These are phyloP conservation scores for Colossoma macropomum DNA, from an alignment of 2,113 vertebrate genomes.

Conservation along the genomic window DNA sequence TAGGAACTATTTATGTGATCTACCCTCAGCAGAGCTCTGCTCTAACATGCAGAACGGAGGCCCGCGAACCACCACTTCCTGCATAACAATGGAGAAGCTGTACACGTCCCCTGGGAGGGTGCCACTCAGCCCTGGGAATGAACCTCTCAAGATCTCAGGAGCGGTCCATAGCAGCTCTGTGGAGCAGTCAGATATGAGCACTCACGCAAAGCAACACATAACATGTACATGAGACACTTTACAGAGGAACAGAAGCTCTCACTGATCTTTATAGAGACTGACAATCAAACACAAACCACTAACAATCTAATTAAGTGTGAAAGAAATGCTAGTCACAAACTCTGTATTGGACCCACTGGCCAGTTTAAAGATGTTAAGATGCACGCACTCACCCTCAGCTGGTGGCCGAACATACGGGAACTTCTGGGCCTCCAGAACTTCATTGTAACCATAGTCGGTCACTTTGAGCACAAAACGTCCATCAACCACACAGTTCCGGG, in stretches of 20 bases:
- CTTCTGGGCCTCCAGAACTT: conserved; percentile 74
- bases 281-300: no score
- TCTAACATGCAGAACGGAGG: conserved; percentile 81
- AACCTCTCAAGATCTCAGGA: conserved; percentile 76
- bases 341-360: neutral
- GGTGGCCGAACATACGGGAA: conserved; percentile 64
- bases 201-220: neutral
- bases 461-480: conserved; percentile 80
- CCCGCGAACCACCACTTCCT: conserved; percentile 79
- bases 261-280: no score
- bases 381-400: conserved; percentile 67
- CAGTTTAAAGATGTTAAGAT: neutral
- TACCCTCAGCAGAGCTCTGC: conserved; percentile 69
- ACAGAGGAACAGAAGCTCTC: no score
- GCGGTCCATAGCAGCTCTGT: conserved; percentile 81
- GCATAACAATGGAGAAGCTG: conserved; percentile 83
- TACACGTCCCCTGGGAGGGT: conserved; percentile 74
- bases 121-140: conserved; percentile 65
- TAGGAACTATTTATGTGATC: neutral
- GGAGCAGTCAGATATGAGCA: neutral
- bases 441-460: conserved; percentile 77
- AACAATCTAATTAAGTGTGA: neutral
- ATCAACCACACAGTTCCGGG: conserved; percentile 81
- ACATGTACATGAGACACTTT: no score
- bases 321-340: neutral